Evolutionary conservation across 2,888 invertebrate genomes (phyloP), one percentile per base, ranked within the genome.

Genomic region (Steinernema scapterisci): DNA sequence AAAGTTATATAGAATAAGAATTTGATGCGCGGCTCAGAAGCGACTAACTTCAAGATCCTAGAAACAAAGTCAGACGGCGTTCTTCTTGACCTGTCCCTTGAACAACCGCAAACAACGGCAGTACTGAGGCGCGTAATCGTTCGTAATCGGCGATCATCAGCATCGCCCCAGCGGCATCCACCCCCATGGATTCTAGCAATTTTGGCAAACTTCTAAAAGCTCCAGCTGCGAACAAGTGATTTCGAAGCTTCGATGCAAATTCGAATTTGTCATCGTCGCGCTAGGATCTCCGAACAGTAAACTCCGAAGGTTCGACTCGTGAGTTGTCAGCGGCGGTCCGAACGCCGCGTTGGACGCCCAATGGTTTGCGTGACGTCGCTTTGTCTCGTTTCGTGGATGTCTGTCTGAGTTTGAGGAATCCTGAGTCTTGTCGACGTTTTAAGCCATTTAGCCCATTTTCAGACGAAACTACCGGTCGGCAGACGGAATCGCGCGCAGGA

Each of bases 261-360:
- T 52, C 52, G 21, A 52, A 52, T 52, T 52, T 52, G 52, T 52
- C 52, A 52, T 52, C 52, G 52, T n/a, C 52, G 52, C 52, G 52
- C 3, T 23, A 23, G 21, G 52, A 52, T 27, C 63, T 38, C 19
- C 9, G 27, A 31, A 25, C 31, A 13, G 16, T 25, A 7, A 63
- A 31, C 16, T n/a, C 63, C 27, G 27, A 31, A 1, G 27, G 11
- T 9, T 31, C 63, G 63, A 23, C 5, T 31, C 19, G 31, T 63
- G 63, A 63, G 63, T 63, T 63, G 63, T 63, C 63, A 63, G 63
- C 27, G 38, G 38, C 38, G 38, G 16, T 31, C 19, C 31, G 23
- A 54, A 9, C 5, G 25, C 21, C 19, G 21, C 54, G 54, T 54
- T 54, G 54, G 3, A 54, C 25, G 19, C 38, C 6, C 19, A 16